Base-by-base conservation (phyloP, 1,140 invertebrate species). In the Drosophila simulans region DNA sequence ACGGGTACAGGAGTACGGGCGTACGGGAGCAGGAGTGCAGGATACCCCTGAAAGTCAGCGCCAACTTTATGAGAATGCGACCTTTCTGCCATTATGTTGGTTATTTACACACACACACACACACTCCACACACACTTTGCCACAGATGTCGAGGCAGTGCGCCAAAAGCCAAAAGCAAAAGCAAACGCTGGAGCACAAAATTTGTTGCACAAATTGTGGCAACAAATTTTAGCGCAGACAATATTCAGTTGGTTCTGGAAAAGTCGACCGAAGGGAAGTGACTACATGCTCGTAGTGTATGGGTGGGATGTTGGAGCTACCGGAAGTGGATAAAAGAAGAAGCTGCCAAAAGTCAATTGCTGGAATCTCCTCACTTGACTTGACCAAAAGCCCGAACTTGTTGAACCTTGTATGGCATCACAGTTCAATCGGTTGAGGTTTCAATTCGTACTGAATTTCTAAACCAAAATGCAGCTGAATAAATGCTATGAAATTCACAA, bases 41-140 rank as follows among this genome's bases (percentile, higher is more conserved):
- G 48, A 56, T 39, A 53, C 43, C 75, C 42, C 58, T 58, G 55
- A 63, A 72, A 77, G 73, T 65, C 69, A 60, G 58, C 53, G 79
- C 49, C 52, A 85, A 84, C 81, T 85, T 84, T 73, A 85, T 76
- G 76, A 70, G 58, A 51, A 76, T 57, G 53, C 68, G 69, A 72
- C 69, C 68, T 72, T 72, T 72, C 68, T 52, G 40, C 68, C 69
- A 72, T 75, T 75, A 76, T 65, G 64, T 69, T 52, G 53, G 77
- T 69, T 80, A 80, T 79, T 79, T 80, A 80, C 69, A 76, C 48
- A 71, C 27, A 20, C 48, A 71, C 27, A 20, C 35, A 40, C 45
- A 22, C 43, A 31, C 7, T 7, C 27, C 27, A 48, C 55, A 54
- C 51, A 49, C 66, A 54, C 49, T 39, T 39, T 39, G 49, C 25